Evolutionary conservation across 2,888 invertebrate genomes (phyloP).

Genomic region (Pherbina coryleti): DNA sequence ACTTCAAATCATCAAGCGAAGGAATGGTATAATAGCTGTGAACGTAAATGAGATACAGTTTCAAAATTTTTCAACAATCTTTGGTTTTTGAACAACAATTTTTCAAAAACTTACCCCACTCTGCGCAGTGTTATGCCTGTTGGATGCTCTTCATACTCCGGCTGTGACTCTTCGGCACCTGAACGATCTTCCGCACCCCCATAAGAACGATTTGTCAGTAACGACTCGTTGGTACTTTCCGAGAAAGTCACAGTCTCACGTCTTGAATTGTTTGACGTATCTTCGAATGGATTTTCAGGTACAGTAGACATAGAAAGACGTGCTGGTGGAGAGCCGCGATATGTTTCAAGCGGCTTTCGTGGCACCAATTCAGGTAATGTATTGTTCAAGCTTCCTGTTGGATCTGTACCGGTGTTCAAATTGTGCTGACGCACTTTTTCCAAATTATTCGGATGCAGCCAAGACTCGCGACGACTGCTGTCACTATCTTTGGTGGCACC

Average conservation of each 20-base stretch:
- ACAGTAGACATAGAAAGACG: conserved; percentile 61
- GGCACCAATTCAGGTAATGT: conserved; percentile 65
- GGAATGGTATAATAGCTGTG: conserved; percentile 89
- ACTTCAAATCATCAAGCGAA: conserved; percentile 82
- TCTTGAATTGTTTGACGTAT: conserved; percentile 50
- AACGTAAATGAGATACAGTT: not conserved
- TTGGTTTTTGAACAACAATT: too few relatives aligned
- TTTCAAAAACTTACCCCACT: conserved; percentile 73
- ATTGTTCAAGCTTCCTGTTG: conserved; percentile 57
- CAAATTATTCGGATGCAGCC: conserved; percentile 67
- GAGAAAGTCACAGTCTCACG: conserved; percentile 52
- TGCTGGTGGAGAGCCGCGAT: conserved; percentile 43
- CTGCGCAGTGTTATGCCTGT: conserved; percentile 83
- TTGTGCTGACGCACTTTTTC: conserved; percentile 64
- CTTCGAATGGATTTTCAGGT: conserved; percentile 63
- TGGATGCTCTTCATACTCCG: conserved; percentile 71
- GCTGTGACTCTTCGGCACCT: conserved; percentile 50
- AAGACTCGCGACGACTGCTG: conserved; percentile 65
- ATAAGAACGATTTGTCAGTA: conserved; percentile 56
- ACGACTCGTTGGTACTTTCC: conserved; percentile 60
- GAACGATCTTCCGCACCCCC: conserved; percentile 53
- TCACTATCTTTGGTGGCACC: conserved; percentile 46
- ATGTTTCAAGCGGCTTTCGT: conserved; percentile 63
- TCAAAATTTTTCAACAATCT: not conserved
- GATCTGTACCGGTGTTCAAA: conserved; percentile 49